A percentile compares a stretch with the other conserved stretches of the same genome.
These are phyloP conservation scores for Thalassoma bifasciatum DNA, from an alignment of 2,113 vertebrate genomes.

Conservation along the genomic window DNA sequence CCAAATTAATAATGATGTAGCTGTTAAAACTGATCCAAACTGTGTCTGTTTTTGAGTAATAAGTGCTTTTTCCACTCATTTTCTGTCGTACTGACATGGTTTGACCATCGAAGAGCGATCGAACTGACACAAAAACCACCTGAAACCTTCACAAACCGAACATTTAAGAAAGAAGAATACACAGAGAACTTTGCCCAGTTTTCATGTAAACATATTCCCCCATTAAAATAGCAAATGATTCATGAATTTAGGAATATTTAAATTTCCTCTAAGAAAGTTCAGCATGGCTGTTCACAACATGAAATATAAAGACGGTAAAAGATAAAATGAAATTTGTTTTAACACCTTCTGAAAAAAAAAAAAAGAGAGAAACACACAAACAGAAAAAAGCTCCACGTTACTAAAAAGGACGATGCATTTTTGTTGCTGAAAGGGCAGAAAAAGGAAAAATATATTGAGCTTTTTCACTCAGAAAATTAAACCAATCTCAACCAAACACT, in stretches of 20 bases:
- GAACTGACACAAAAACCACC: slow-evolving; percentile 24
- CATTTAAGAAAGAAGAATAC: slow-evolving; percentile 32
- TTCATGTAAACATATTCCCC: slow-evolving; percentile 68
- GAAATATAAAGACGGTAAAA: slow-evolving; percentile 37
- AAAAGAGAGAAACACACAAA: slow-evolving; percentile 21
- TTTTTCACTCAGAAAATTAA: background rate
- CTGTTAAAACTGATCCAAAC: slow-evolving; percentile 45
- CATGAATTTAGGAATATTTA: slow-evolving; percentile 23
- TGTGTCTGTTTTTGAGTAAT: slow-evolving; percentile 29
- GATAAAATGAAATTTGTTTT: slow-evolving; percentile 3
- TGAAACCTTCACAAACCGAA: slow-evolving; percentile 39
- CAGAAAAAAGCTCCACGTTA: slow-evolving; percentile 35
- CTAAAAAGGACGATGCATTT: slow-evolving; percentile 38
- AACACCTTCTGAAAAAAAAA: no score
- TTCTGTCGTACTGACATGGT: slow-evolving; percentile 21
- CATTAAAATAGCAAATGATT: slow-evolving; percentile 42
- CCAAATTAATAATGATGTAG: slow-evolving; percentile 46
- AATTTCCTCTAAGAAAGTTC: slow-evolving; percentile 26
- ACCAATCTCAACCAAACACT: slow-evolving; percentile 7
- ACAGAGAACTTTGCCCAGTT: slow-evolving; percentile 26
- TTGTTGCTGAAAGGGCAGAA: slow-evolving; percentile 26
- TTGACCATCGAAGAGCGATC: slow-evolving; percentile 40
- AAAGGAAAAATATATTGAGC: slow-evolving; percentile 29
- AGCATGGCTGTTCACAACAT: slow-evolving; percentile 46
- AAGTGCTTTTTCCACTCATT: slow-evolving; percentile 29